Base-by-base conservation (phyloP, 92 coral and sea anemone genomes). In the Umimayanthus chanpuru region DNA sequence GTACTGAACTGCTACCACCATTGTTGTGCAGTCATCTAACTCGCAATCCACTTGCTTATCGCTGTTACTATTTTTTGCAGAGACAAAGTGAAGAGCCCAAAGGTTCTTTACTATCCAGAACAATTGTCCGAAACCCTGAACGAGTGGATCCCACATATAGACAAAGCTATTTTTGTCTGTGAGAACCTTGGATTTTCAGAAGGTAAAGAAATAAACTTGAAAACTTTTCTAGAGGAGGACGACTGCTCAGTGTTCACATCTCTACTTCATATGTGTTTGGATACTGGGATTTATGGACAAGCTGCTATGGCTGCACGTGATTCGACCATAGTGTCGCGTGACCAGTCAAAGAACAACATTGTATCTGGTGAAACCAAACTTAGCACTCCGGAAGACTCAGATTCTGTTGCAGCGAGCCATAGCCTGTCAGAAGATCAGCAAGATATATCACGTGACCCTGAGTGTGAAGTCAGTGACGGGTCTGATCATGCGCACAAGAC, bases 191-290 rank as follows among this genome's bases (percentile, higher is more conserved):
- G 44, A 28, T 44, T 3, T 70, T 68, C 78, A 26, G 77, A 83
- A 75, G 50, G 79, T 49, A 83, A 83, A 70, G 77, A 43, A 70
- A 26, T 44, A 2, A 32, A 73, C 36, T 86, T 95, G 72, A 91
- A 77, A 21, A 43, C 81, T 28, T 91, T 92, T 40, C 82, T 93
- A 12, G 91, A 88, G 9, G 91, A 73, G 39, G 80, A 75, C 30
- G 89, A 88, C 23, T 85, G 75, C 40, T 82, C 41, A 8, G 80
- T 90, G 18, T 85, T 95, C 15, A 90, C 93, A 41, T 61, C 77
- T 44, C 80, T 95, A 55, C 76, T 92, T 73, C 80, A 88, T 30
- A 93, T 93, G 93, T 95, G 98, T 76, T 85, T 93, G 21, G 98
- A 95, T 75, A 71, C 87, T 41, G 98, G 96, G 49, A 81, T 93